Conservation (phyloP, 2,888 invertebrate species). For the Alviniconcha strummeri region DNA sequence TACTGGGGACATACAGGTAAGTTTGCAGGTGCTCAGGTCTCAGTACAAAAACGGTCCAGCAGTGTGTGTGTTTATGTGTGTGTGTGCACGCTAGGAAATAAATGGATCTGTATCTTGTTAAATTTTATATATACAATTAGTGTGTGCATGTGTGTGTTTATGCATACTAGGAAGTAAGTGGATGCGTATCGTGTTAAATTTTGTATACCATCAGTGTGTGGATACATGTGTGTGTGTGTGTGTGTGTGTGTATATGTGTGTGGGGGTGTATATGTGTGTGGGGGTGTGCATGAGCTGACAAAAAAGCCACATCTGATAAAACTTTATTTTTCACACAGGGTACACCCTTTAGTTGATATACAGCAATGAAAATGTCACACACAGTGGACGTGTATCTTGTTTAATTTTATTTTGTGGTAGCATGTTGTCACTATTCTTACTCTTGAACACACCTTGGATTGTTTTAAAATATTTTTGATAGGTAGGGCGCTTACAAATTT, state of each 20-base stretch:
- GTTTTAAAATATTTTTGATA: no score
- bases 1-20: slow-evolving; percentile 77
- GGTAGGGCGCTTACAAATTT: no score
- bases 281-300: background rate
- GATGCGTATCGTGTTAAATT: background rate
- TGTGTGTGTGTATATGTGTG: slow-evolving; percentile 10
- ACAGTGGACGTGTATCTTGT: no score
- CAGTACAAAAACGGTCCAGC: no score
- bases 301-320: background rate
- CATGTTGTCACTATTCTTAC: no score
- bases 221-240: background rate
- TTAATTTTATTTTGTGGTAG: no score
- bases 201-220: background rate
- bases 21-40: background rate
- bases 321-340: background rate
- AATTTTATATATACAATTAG: background rate
- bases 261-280: slow-evolving; percentile 3
- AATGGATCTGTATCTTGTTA: no score
- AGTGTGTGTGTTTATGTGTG: background rate
- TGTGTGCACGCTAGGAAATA: background rate
- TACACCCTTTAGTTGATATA: no score
- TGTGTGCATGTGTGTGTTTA: background rate
- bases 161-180: background rate
- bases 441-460: no score
- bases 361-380: no score